Percentiles rank a stretch among this genome's conserved stretches.
phyloP scores from a whole-genome alignment of 2,888 invertebrate genomes.

The Agrypnus murinus region DNA sequence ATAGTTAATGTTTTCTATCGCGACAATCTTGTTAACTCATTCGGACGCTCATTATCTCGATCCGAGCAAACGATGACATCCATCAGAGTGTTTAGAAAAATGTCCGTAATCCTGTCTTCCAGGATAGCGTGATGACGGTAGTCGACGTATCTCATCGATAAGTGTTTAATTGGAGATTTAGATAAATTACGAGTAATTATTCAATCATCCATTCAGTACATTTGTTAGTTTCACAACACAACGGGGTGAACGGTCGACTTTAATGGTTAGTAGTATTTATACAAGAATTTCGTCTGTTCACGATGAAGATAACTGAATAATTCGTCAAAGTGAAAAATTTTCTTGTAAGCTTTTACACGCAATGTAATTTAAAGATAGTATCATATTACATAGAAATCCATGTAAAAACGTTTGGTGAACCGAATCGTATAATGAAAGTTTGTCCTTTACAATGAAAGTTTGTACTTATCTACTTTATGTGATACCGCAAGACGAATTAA shows the following conservation, averaged over 20 bases:
- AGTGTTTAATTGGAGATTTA: slow-evolving; percentile 51
- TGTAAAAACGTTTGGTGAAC: too few species aligned
- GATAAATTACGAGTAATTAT: slow-evolving; percentile 46
- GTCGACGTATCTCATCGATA: slow-evolving; percentile 45
- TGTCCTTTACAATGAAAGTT: too few species aligned
- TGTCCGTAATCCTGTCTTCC: slow-evolving; percentile 37
- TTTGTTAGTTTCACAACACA: slow-evolving; percentile 30
- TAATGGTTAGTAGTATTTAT: neutral
- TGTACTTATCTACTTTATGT: too few species aligned
- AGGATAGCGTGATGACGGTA: slow-evolving; percentile 42
- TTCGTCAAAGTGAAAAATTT: slow-evolving; percentile 9
- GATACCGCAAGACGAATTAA: too few species aligned
- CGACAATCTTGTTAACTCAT: slow-evolving; percentile 54
- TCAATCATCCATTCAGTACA: slow-evolving; percentile 30
- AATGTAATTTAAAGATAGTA: too few species aligned
- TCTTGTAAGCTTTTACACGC: too few species aligned
- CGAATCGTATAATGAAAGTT: too few species aligned
- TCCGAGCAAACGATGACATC: slow-evolving; percentile 39
- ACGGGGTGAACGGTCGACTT: neutral
- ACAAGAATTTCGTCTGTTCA: slow-evolving; percentile 2
- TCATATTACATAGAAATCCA: too few species aligned
- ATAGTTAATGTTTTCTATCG: slow-evolving; percentile 49
- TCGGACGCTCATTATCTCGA: slow-evolving; percentile 47
- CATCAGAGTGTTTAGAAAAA: slow-evolving; percentile 39
- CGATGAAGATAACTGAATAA: slow-evolving; percentile 4